phyloP scores from a whole-genome alignment of 2,113 vertebrate species.

The Oenanthe melanoleuca region DNA sequence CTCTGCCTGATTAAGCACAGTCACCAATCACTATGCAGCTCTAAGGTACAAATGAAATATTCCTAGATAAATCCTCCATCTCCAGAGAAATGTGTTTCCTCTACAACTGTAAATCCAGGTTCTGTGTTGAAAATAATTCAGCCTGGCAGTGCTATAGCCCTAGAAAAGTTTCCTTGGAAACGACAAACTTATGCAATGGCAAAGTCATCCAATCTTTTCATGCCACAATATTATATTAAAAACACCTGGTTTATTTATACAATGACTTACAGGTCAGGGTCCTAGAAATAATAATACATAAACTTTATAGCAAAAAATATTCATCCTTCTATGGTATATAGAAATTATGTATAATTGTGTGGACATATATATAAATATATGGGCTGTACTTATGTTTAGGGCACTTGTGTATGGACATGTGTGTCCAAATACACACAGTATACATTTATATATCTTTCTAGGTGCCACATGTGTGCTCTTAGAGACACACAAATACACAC shows the following conservation, averaged over 20 bases:
- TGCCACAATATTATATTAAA: conserved; percentile 77
- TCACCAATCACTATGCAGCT: conserved; percentile 42
- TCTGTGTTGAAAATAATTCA: conserved; percentile 68
- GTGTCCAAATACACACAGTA: conserved; percentile 29
- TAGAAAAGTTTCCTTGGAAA: conserved; percentile 60
- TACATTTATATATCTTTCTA: conserved; percentile 39
- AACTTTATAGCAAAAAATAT: conserved; percentile 84
- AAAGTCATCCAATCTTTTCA: conserved; percentile 58
- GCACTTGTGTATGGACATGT: conserved; percentile 8
- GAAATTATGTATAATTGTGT: conserved; percentile 72
- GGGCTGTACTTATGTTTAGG: conserved; percentile 60
- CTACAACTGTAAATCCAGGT: conserved; percentile 59
- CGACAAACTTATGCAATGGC: neutral
- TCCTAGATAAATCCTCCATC: conserved; percentile 56
- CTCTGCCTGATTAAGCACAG: conserved; percentile 52
- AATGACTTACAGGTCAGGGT: conserved; percentile 80
- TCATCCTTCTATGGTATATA: conserved; percentile 75
- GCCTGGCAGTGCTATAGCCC: conserved; percentile 46
- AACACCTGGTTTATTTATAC: conserved; percentile 84
- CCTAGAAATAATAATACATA: conserved; percentile 79
- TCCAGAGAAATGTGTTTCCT: conserved; percentile 61
- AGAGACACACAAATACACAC: conserved; percentile 58
- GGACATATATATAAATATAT: conserved; percentile 69
- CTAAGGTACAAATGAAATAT: conserved; percentile 22
- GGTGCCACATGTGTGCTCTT: conserved; percentile 2